A percentile compares a stretch with the other conserved stretches of the same genome.
Conservation (phyloP, 2,888 invertebrate genomes). For the Drosophila borealis region DNA sequence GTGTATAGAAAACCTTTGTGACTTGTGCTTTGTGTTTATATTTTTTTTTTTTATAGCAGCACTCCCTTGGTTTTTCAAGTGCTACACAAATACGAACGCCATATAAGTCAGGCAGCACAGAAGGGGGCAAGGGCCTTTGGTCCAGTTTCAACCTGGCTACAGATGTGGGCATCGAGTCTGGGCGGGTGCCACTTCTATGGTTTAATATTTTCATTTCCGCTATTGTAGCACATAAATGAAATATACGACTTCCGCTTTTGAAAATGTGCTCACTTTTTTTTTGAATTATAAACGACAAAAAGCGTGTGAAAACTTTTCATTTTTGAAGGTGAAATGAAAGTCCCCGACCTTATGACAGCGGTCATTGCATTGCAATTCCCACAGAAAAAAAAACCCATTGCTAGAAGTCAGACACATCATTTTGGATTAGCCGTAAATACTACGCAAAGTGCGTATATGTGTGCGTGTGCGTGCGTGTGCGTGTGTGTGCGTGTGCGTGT, state of each 20-base stretch:
- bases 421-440: constrained; percentile 71
- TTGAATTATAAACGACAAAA: constrained; percentile 28
- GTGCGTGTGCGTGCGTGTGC: constrained; percentile 13
- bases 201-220: constrained; percentile 78
- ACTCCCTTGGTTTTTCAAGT: constrained; percentile 26
- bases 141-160: constrained; percentile 9
- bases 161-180: neutral
- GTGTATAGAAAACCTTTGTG: constrained; percentile 30
- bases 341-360: constrained; percentile 38
- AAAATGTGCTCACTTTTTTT: constrained; percentile 8
- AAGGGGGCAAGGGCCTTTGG: neutral
- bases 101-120: neutral
- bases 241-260: constrained; percentile 66
- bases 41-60: neutral
- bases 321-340: constrained; percentile 75
- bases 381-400: constrained; percentile 18
- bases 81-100: constrained; percentile 34
- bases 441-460: constrained; percentile 44
- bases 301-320: constrained; percentile 43
- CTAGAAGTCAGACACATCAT: constrained; percentile 74
- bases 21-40: constrained; percentile 32
- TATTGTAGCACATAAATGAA: constrained; percentile 69
- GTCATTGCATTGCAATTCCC: constrained; percentile 65
- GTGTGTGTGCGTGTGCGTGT: constrained; percentile 16
- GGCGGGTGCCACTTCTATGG: constrained; percentile 62